Evolutionary conservation across 2,888 invertebrate genomes (phyloP).

Genomic region (Limnephilus rhombicus): DNA sequence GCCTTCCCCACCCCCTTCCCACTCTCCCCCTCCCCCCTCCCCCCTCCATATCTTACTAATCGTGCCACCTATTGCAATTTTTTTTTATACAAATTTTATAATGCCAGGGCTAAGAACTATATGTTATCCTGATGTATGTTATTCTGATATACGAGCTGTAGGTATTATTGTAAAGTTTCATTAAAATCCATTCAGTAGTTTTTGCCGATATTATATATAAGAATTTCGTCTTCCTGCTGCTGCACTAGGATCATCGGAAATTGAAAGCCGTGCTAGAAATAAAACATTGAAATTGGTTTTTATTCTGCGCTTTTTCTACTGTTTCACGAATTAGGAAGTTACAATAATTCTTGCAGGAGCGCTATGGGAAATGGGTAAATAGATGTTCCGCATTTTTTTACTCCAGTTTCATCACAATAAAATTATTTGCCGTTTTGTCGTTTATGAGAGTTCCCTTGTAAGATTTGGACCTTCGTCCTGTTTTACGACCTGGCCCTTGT

Average conservation of each 20-base stretch:
- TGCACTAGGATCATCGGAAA: neutral
- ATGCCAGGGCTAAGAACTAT: no score
- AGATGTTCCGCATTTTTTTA: neutral
- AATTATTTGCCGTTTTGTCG: conserved; percentile 45
- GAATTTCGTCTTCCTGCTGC: neutral
- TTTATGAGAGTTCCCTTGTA: conserved; percentile 45
- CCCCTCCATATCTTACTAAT: no score
- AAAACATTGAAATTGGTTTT: neutral
- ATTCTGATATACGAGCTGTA: no score
- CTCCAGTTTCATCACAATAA: conserved; percentile 44
- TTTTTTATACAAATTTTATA: no score
- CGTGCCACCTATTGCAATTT: no score
- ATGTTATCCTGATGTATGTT: no score
- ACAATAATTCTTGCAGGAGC: neutral
- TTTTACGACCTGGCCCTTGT: conserved; percentile 50
- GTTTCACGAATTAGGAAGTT: neutral
- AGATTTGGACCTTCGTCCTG: conserved; percentile 31
- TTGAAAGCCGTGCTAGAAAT: neutral
- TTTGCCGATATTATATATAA: neutral
- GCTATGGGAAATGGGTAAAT: neutral
- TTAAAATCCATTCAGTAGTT: no score
- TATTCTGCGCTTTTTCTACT: neutral
- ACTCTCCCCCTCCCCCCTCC: no score
- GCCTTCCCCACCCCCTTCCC: no score
- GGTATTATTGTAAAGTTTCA: no score